Percentiles rank a stretch among this genome's conserved stretches.
These are phyloP conservation scores for Dolichotis patagonum DNA, from an alignment of 2,113 vertebrate genomes.

Conservation along the genomic window DNA sequence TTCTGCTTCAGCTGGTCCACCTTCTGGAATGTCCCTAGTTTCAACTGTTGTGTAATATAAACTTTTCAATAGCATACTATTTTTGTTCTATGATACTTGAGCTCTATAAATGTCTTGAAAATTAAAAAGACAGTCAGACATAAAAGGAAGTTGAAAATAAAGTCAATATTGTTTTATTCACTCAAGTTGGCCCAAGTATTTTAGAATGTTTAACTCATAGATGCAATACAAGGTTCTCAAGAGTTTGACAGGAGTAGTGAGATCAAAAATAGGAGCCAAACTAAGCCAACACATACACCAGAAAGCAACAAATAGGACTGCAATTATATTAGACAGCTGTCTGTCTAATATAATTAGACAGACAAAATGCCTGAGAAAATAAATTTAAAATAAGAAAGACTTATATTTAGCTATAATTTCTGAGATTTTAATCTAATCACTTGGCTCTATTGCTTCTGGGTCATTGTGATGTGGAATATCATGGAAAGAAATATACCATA, in stretches of 20 bases:
- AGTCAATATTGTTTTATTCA: background rate
- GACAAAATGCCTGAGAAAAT: background rate
- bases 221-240: background rate
- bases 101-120: background rate
- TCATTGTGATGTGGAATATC: background rate
- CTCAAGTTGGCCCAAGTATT: background rate
- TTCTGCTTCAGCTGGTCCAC: no score
- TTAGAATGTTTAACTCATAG: background rate
- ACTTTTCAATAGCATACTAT: background rate
- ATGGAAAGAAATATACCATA: background rate
- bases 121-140: slow-evolving; percentile 9
- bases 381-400: background rate
- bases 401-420: background rate
- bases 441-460: background rate
- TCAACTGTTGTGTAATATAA: background rate
- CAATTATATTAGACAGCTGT: background rate
- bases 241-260: background rate
- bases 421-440: background rate
- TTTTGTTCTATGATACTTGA: background rate
- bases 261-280: background rate
- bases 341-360: background rate
- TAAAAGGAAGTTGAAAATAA: background rate
- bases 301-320: background rate
- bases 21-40: background rate
- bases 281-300: background rate